Evolutionary conservation across 2,888 invertebrate species (phyloP), one percentile per base, ranked within the genome.

Genomic region (Myopa testacea): DNA sequence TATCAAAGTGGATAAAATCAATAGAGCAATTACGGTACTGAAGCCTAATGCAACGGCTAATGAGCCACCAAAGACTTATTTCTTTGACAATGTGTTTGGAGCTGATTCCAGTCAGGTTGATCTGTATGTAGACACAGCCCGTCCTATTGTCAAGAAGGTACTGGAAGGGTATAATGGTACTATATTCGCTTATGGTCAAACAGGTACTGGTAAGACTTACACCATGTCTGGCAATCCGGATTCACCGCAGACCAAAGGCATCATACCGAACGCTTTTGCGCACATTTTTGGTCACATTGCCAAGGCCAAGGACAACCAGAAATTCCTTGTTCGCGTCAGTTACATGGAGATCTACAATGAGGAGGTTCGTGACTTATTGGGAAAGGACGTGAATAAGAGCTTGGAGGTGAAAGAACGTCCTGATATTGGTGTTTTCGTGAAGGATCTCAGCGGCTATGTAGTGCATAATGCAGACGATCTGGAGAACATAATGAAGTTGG

Each of bases 341-440:
- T 99, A 99, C 88, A 91, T 99, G 89, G 99, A 99, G 91, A 99
- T 99, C 81, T 99, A 99, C 90, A 99, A 99, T 89, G 99, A 99
- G 90, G 99, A 99, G 90, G 97, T 99, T 0, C 92, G 98, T 40
- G 99, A 99, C 90, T 91, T 99, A 65, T 91, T 99, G 5, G 95
- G 95, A 7, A 96, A 96, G 88, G 96, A 97, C 89, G 95, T 96
- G 52, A 94, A 93, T 82, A 93, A 93, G 84, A 94, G 94, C 84
- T 90, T 98, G 16, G 97, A 98, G 89, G 96, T 99, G 1, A 97
- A 98, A 89, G 99, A 99, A 90, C 91, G 98, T 6, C 95, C 97
- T 0, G 98, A 99, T 86, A 95, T 98, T 80, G 87, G 99, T 4
- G 98, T 99, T 5, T 99, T 98, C 88, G 98, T 99, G 0, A 98